Evolutionary conservation across 2,797 vertebrate genomes (phyloP).

Genomic region (Echiichthys vipera): DNA sequence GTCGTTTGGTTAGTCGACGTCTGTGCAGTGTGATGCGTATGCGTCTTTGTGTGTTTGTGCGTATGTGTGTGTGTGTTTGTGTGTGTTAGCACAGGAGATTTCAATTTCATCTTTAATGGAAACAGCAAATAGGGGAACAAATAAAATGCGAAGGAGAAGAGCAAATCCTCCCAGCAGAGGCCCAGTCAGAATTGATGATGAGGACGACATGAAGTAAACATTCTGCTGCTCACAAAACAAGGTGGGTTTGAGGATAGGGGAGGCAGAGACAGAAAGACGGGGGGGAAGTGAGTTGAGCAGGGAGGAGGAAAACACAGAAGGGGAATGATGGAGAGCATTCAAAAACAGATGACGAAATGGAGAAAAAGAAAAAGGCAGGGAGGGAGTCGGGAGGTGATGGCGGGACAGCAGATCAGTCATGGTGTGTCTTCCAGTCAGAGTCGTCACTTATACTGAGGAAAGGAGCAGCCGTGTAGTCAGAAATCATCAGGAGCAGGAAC

Average conservation of each 20-base stretch:
- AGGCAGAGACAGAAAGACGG: background rate
- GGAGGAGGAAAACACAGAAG: background rate
- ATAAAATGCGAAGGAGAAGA: constrained; percentile 66
- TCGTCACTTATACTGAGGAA: constrained; percentile 49
- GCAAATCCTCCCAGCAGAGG: constrained; percentile 67
- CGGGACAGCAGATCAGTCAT: constrained; percentile 48
- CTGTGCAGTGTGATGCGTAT: constrained; percentile 13
- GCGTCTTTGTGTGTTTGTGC: background rate
- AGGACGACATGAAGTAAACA: constrained; percentile 69
- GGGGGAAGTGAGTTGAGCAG: constrained; percentile 15
- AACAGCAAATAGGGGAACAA: constrained; percentile 73
- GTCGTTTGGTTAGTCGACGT: constrained; percentile 47
- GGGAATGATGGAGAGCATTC: background rate
- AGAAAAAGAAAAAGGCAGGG: constrained; percentile 7
- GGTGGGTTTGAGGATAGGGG: constrained; percentile 23
- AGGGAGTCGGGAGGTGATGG: constrained; percentile 23
- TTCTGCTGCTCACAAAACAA: constrained; percentile 50
- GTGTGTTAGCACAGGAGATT: constrained; percentile 57
- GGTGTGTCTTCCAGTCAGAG: constrained; percentile 49
- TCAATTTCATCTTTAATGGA: constrained; percentile 79
- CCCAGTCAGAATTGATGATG: constrained; percentile 70
- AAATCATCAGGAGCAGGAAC: constrained; percentile 63
- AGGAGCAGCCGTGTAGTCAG: constrained; percentile 54
- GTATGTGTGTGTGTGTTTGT: constrained; percentile 5
- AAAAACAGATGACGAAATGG: constrained; percentile 17